Evolutionary conservation across 2,113 vertebrate species (phyloP).

Genomic region (Oreocharis arfaki): DNA sequence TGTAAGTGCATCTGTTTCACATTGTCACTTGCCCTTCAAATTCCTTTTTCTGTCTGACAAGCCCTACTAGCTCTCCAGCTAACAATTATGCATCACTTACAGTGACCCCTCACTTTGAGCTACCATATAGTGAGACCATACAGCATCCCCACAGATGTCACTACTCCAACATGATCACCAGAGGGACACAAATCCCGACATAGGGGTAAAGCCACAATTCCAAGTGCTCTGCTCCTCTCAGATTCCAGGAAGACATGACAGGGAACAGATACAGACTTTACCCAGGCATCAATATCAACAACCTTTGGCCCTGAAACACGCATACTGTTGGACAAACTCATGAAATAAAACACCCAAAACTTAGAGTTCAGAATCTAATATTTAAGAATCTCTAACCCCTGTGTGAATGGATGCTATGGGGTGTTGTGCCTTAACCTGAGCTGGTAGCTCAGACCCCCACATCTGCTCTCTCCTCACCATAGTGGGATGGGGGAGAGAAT

Average conservation of each 20-base stretch:
- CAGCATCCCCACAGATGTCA: background rate
- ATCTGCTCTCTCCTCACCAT: background rate
- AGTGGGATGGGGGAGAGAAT: background rate
- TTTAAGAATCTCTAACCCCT: background rate
- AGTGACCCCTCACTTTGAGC: background rate
- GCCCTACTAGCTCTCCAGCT: background rate
- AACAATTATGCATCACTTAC: background rate
- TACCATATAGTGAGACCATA: background rate
- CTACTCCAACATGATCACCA: background rate
- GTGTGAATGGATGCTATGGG: rapidly evolving
- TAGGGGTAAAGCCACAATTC: background rate
- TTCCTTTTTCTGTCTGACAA: background rate
- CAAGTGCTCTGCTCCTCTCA: background rate
- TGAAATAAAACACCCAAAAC: background rate
- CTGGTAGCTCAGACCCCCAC: background rate
- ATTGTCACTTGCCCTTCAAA: background rate
- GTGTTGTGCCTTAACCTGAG: background rate
- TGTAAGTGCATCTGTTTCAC: background rate
- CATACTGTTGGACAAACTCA: background rate
- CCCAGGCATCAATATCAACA: background rate
- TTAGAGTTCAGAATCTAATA: background rate
- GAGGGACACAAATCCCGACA: background rate
- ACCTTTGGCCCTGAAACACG: background rate
- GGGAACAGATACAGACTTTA: background rate
- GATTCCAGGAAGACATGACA: background rate